A percentile compares a stretch with the other conserved stretches of the same genome.
phyloP scores from a whole-genome alignment of 2,888 invertebrate genomes.

The Parnassius apollo region DNA sequence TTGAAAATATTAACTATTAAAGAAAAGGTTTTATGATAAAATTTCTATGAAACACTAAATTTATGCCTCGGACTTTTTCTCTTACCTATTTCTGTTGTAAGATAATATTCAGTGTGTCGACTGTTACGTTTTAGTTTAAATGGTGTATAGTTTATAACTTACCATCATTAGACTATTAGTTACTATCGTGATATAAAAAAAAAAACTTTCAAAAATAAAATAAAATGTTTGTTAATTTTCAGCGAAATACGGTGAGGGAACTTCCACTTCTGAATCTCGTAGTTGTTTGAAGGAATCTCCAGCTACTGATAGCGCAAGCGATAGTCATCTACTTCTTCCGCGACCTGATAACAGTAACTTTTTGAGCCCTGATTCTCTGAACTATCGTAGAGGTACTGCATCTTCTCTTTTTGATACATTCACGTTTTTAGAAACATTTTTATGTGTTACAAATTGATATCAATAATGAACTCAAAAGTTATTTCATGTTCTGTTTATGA shows the following conservation, averaged over 20 bases:
- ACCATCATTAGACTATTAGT: neutral
- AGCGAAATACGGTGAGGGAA: constrained; percentile 62
- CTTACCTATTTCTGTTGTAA: too few species aligned
- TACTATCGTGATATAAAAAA: neutral
- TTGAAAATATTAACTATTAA: too few species aligned
- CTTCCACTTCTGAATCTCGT: constrained; percentile 79
- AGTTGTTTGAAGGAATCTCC: constrained; percentile 84
- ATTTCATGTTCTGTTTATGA: too few species aligned
- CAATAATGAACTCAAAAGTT: too few species aligned
- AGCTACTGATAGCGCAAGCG: constrained; percentile 83
- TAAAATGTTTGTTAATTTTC: constrained; percentile 36
- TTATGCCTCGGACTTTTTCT: too few species aligned
- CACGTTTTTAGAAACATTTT: neutral
- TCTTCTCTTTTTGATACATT: neutral
- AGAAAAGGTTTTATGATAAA: too few species aligned
- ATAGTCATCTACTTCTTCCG: constrained; percentile 91
- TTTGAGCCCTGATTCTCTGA: constrained; percentile 87
- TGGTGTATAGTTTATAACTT: too few species aligned
- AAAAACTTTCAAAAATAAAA: neutral
- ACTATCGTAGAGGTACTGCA: constrained; percentile 55
- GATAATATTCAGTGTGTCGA: too few species aligned
- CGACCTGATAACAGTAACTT: constrained; percentile 86
- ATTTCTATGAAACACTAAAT: too few species aligned
- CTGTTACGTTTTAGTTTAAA: too few species aligned
- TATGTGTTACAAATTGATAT: neutral